phyloP scores from a whole-genome alignment of 2,113 vertebrate species.

The Accipiter cooperii region DNA sequence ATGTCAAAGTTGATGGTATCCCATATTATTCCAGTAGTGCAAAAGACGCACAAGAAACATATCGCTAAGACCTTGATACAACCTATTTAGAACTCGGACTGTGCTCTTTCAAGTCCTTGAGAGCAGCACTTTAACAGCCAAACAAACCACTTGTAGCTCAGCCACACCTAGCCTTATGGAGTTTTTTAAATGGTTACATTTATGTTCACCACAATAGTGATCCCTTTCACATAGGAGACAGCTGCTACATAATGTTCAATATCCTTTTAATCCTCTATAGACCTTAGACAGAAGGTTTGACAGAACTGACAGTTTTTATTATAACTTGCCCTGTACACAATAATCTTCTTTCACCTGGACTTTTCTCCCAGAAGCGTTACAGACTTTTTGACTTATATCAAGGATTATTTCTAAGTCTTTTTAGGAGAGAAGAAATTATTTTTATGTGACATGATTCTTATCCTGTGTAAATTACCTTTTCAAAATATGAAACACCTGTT shows the following conservation, averaged over 20 bases:
- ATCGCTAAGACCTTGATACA: not conserved
- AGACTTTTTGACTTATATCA: conserved; percentile 57
- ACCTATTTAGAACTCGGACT: not conserved
- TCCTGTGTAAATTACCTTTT: conserved; percentile 34
- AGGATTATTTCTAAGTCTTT: conserved; percentile 52
- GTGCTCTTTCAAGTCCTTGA: not conserved
- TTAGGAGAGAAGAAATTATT: conserved; percentile 41
- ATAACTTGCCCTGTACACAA: conserved; percentile 68
- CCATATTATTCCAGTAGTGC: not conserved
- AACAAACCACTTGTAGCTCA: conserved; percentile 20
- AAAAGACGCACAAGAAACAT: not conserved
- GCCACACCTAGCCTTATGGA: not conserved
- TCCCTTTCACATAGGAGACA: conserved; percentile 56
- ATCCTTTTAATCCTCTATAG: conserved; percentile 69
- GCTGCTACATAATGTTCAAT: conserved; percentile 66
- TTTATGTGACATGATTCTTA: not conserved
- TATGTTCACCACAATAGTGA: conserved; percentile 23
- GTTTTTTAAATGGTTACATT: not conserved
- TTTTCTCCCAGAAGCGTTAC: conserved; percentile 57
- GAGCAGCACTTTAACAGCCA: not conserved
- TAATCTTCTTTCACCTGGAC: conserved; percentile 70
- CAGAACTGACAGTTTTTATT: conserved; percentile 73
- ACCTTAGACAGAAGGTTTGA: conserved; percentile 60
- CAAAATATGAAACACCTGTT: conserved; percentile 45
- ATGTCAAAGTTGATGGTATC: not conserved